These are phyloP conservation scores for Piezodorus guildinii DNA, from an alignment of 1,140 invertebrate genomes.

Conservation along the genomic window DNA sequence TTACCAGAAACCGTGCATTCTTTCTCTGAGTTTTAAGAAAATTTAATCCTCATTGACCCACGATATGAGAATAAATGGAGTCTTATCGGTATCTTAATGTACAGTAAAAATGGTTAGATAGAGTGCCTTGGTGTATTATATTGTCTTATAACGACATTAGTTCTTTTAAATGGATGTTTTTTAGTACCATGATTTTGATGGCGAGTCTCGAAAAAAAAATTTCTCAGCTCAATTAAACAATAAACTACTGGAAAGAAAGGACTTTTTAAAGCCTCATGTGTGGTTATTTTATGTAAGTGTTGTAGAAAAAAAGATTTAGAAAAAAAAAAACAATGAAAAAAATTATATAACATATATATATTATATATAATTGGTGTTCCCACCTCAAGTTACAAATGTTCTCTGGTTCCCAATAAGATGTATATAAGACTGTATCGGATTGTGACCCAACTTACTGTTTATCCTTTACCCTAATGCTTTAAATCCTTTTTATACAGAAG, in stretches of 20 bases:
- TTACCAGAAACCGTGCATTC: no score
- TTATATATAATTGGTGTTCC: slow-evolving; percentile 12
- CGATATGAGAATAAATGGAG: no score
- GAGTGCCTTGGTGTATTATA: slow-evolving; percentile 16
- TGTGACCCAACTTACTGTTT: slow-evolving; percentile 12
- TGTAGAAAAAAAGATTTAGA: background rate
- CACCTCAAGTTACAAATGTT: slow-evolving; percentile 12
- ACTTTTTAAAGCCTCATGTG: slow-evolving; percentile 1
- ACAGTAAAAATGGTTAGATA: slow-evolving; percentile 7
- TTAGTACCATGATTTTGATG: background rate
- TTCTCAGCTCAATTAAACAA: slow-evolving; percentile 13
- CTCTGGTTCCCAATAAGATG: slow-evolving; percentile 12
- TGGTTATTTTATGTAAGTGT: background rate
- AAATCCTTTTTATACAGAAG: slow-evolving; percentile 9
- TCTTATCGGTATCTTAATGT: background rate
- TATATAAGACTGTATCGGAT: slow-evolving; percentile 17
- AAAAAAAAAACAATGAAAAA: background rate
- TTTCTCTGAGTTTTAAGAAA: no score
- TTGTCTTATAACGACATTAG: background rate
- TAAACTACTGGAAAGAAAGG: slow-evolving; percentile 4
- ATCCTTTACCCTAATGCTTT: slow-evolving; percentile 11
- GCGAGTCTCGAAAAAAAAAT: background rate
- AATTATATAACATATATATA: no score
- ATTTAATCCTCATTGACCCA: no score
- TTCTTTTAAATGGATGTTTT: background rate